Base-by-base conservation (phyloP, 2,888 invertebrate species). In the Euspilapteryx auroguttella region DNA sequence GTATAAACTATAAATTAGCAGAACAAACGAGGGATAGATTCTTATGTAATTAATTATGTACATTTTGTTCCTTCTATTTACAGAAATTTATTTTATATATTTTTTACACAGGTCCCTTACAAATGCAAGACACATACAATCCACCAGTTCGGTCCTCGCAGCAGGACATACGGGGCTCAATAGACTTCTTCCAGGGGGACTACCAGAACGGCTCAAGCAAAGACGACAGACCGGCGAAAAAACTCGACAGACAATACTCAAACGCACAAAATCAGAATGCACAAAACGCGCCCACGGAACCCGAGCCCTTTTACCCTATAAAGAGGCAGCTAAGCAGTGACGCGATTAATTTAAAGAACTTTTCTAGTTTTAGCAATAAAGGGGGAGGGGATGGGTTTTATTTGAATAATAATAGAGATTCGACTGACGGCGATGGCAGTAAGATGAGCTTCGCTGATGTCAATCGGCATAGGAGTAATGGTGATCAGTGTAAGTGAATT, bases 381-480 rank as follows among this genome's bases (percentile, higher is more conserved):
- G 48, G 49, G 28, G 71, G 69, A 21, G 71, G 76, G 14, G 79
- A 78, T 37, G 78, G 77, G 17, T 64, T 78, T 41, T 68, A 43
- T 44, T 43, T 71, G 12, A 62, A 63, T 50, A 62, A 63, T 50
- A 68, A 68, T 22, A 77, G 78, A 44, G 82, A 85, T 46, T 57
- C 78, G 24, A 78, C 79, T 7, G 85, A 84, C 45, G 80, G 79
- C 3, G 82, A 81, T 36, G 48, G 39, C 21, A 62, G 59, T 31
- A 73, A 82, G 55, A 71, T 81, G 36, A 87, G 84, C 55, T 89
- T 89, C 62, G 88, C 88, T 15, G 87, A 89, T 47, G 62, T 88
- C 32, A 81, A 79, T 35, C 84, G 68, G 48, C 63, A 65, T 39
- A 73, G 69, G 41, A 57, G 66, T 47, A 66, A 77, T 30, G 79